Evolutionary conservation across 2,113 vertebrate species (phyloP), one percentile per base, ranked within the genome.

Genomic region (Tretioscincus oriximinensis): DNA sequence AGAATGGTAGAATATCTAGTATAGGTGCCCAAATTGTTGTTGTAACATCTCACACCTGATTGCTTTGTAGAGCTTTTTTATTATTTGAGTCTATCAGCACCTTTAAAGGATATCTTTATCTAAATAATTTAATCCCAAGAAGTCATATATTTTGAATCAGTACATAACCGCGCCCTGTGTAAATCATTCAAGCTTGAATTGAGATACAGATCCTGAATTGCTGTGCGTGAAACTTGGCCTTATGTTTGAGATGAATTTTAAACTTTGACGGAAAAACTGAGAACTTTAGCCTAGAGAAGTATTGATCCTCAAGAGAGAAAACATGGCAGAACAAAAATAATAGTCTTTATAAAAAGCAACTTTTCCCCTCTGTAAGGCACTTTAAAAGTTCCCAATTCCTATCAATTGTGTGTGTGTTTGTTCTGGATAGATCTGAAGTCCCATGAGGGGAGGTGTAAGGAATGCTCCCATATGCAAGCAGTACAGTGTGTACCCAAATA

Each of bases 401-500:
- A 60, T 54, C 9, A 29, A 66, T 68, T 7, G 67, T 7, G 21
- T 47, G 16, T 22, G 12, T 29, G n/a, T 3, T 58, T 18, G 16
- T 58, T 18, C 54, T 28, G 31, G 29, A 58, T 7, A 4, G 16
- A 54, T n/a, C 14, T 7, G 1, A 65, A 61, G 51, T 28, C 67
- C 7, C 26, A 14, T 26, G 49, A 41, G 1, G 11, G 63, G 66
- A 64, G 29, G 26, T 70, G 31, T 12, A 41, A 29, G 9, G 63
- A 31, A 73, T 63, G 75, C 26, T 20, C 28, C 45, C 47, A 4
- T 12, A 16, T 22, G 24, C 29, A 16, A 61, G 26, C 51, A 45
- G 74, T 49, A 81, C 84, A 77, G 22, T 49, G 9, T 51, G 84
- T 81, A 81, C 74, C 63, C 28, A 61, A 63, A 28, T 73, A 29